A percentile compares a stretch with the other conserved stretches of the same genome.
These are phyloP conservation scores for Thamnophis sirtalis DNA, from an alignment of 2,113 vertebrate genomes.

Conservation along the genomic window DNA sequence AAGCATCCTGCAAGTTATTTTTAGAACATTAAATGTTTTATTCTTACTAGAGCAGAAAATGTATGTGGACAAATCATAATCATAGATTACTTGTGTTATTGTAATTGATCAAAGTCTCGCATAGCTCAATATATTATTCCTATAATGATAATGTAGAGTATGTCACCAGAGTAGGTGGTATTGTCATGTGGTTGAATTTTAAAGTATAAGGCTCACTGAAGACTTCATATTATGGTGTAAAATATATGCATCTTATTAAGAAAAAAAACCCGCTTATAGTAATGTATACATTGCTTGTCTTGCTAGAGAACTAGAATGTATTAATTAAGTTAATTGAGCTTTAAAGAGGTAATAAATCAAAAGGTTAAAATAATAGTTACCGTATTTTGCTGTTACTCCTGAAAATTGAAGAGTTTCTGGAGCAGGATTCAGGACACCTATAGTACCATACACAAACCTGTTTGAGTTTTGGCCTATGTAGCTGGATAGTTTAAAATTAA, in stretches of 20 bases:
- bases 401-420: background rate
- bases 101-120: background rate
- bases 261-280: background rate
- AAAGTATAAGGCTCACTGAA: slow-evolving; percentile 16
- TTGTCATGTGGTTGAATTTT: slow-evolving; percentile 26
- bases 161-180: slow-evolving; percentile 29
- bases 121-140: background rate
- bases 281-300: background rate
- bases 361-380: background rate
- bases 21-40: background rate
- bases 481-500: background rate
- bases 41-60: background rate
- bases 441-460: background rate
- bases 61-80: background rate
- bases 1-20: background rate
- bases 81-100: background rate
- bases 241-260: background rate
- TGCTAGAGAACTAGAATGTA: background rate
- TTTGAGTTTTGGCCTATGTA: background rate
- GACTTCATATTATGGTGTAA: background rate
- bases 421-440: background rate
- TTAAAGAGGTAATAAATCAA: background rate
- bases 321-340: background rate
- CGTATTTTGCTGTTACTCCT: background rate
- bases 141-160: slow-evolving; percentile 24